Percentiles rank a stretch among this genome's conserved stretches.
These are phyloP conservation scores for Acridotheres tristis DNA, from an alignment of 2,797 vertebrate genomes.

Conservation along the genomic window DNA sequence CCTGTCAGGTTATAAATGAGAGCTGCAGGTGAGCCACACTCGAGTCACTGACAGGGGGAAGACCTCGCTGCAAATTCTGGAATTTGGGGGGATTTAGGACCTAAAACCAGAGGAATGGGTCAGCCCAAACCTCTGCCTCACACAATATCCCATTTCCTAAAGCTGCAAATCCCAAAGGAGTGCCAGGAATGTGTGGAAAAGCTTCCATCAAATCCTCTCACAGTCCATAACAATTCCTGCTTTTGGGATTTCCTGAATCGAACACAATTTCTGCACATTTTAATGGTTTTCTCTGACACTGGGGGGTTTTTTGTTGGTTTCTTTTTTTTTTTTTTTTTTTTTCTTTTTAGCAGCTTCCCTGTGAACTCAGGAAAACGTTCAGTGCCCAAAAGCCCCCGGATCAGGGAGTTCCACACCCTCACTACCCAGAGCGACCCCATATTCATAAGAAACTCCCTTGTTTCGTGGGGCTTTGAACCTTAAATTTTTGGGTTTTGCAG, in stretches of 20 bases:
- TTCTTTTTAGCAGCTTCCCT: background rate
- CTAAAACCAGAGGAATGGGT: background rate
- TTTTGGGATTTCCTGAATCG: background rate
- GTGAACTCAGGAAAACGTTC: background rate
- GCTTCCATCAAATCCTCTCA: slow-evolving; percentile 21
- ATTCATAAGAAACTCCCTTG: background rate
- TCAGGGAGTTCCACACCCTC: background rate
- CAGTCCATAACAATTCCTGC: background rate
- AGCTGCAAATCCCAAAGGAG: background rate
- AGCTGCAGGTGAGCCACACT: background rate
- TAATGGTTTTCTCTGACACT: background rate
- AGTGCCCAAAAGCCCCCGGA: background rate
- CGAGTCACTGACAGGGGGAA: background rate
- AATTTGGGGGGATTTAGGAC: background rate
- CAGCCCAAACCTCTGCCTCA: background rate
- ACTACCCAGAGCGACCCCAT: background rate
- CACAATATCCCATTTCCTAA: slow-evolving; percentile 44
- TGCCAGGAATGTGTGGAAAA: background rate
- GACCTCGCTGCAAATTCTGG: background rate
- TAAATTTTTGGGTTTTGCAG: background rate
- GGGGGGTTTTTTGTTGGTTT: no score
- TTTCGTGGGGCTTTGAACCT: background rate
- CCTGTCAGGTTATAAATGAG: background rate
- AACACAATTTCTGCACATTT: background rate
- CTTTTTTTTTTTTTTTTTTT: background rate